These are phyloP conservation scores for Myotis davidii DNA, from an alignment of 2,113 vertebrate species.

Conservation along the genomic window DNA sequence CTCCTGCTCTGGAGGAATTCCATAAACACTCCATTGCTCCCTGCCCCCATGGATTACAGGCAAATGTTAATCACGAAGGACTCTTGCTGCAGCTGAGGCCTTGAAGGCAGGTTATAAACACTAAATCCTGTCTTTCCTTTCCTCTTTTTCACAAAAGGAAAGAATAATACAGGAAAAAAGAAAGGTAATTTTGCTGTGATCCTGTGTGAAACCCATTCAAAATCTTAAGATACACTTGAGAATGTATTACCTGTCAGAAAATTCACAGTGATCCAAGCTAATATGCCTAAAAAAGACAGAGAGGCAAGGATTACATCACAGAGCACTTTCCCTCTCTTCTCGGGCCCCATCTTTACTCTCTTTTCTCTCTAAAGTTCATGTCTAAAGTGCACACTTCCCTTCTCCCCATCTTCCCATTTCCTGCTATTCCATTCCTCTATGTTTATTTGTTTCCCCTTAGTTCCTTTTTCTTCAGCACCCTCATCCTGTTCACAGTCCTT, in stretches of 20 bases:
- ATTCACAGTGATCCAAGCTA: constrained; percentile 99
- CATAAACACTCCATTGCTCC: neutral
- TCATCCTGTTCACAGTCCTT: neutral
- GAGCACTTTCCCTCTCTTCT: neutral
- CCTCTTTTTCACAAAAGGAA: neutral
- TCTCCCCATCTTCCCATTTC: neutral
- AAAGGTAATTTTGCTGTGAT: neutral
- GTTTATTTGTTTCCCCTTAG: neutral
- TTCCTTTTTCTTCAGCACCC: neutral
- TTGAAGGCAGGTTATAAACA: neutral
- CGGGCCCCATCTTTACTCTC: neutral
- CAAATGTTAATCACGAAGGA: neutral
- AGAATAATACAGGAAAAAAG: neutral
- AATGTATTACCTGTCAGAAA: constrained; percentile 95
- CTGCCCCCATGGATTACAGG: neutral
- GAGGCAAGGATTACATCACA: constrained; percentile 32
- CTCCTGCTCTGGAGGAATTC: neutral
- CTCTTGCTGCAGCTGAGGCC: neutral
- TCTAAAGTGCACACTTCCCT: neutral
- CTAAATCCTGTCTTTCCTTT: neutral
- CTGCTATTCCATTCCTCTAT: neutral
- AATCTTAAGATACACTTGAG: constrained; percentile 43
- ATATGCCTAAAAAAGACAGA: constrained; percentile 89
- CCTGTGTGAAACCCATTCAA: constrained; percentile 9
- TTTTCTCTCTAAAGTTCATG: neutral